A percentile compares a stretch with the other conserved stretches of the same genome.
Evolutionary conservation across 2,888 invertebrate genomes (phyloP).

Genomic region (Dorcus hopei): DNA sequence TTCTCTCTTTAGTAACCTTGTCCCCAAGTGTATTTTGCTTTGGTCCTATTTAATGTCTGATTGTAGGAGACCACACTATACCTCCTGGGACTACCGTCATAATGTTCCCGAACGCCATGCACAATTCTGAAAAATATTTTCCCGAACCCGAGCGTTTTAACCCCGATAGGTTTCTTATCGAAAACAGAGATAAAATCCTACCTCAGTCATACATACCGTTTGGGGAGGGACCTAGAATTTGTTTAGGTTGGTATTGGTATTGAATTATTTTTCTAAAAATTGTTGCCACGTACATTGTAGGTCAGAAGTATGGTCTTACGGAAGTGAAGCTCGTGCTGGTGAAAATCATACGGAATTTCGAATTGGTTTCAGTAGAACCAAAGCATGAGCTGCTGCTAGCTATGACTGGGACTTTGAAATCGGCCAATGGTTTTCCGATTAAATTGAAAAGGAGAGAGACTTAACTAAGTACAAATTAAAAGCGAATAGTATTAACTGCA

Average conservation of each 20-base stretch:
- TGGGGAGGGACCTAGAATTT: constrained; percentile 10
- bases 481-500: too few species aligned
- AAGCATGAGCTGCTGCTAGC: constrained; percentile 3
- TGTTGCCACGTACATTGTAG: neutral
- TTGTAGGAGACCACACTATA: constrained; percentile 6
- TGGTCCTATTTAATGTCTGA: neutral
- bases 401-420: constrained; percentile 11
- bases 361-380: constrained; percentile 4
- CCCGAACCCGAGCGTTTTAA: constrained; percentile 23
- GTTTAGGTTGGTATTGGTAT: constrained; percentile 5
- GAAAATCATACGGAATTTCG: constrained; percentile 7
- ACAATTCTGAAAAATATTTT: constrained; percentile 16
- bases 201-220: constrained; percentile 7
- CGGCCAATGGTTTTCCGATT: constrained; percentile 13
- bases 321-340: constrained; percentile 1
- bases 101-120: constrained; percentile 12
- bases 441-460: neutral
- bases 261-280: neutral
- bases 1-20: too few species aligned
- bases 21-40: too few species aligned
- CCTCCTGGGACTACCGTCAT: constrained; percentile 9
- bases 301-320: constrained; percentile 9
- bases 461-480: too few species aligned
- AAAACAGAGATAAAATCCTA: constrained; percentile 9
- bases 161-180: constrained; percentile 22